These are phyloP conservation scores for Epinotia brunnichana DNA, from an alignment of 2,888 invertebrate species.

Conservation along the genomic window DNA sequence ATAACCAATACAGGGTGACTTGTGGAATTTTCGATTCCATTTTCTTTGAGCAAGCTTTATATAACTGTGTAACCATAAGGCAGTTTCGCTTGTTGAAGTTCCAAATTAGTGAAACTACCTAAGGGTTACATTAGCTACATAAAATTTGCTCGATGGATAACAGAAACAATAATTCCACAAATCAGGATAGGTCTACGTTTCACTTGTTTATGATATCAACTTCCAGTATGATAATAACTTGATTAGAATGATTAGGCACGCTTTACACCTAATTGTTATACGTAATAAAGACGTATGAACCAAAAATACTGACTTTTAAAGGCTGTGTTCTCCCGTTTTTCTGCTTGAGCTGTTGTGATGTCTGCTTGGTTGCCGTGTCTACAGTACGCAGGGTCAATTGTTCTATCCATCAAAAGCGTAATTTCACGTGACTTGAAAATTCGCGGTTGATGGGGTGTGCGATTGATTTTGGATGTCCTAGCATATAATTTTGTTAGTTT, in stretches of 20 bases:
- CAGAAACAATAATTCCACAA: too few relatives aligned
- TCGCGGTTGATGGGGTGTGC: constrained; percentile 72
- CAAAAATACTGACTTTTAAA: not conserved
- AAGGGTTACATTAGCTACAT: too few relatives aligned
- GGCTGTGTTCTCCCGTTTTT: not conserved
- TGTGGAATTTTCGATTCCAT: too few relatives aligned
- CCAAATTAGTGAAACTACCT: too few relatives aligned
- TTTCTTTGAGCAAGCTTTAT: too few relatives aligned
- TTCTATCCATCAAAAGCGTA: constrained; percentile 72
- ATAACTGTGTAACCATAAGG: too few relatives aligned
- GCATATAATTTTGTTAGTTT: constrained; percentile 64
- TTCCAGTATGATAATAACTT: not conserved
- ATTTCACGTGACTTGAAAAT: constrained; percentile 50
- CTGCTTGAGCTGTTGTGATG: constrained; percentile 56
- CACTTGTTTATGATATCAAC: too few relatives aligned
- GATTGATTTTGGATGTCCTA: constrained; percentile 78
- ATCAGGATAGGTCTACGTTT: too few relatives aligned
- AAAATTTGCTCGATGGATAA: too few relatives aligned
- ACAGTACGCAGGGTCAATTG: constrained; percentile 76
- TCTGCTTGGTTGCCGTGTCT: constrained; percentile 72
- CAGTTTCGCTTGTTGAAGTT: too few relatives aligned
- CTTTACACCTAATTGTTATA: not conserved
- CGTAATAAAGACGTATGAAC: not conserved
- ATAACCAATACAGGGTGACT: too few relatives aligned
- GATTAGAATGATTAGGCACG: constrained; percentile 16